Evolutionary conservation across 2,888 invertebrate genomes (phyloP).

Genomic region (Drosophila emarginata): DNA sequence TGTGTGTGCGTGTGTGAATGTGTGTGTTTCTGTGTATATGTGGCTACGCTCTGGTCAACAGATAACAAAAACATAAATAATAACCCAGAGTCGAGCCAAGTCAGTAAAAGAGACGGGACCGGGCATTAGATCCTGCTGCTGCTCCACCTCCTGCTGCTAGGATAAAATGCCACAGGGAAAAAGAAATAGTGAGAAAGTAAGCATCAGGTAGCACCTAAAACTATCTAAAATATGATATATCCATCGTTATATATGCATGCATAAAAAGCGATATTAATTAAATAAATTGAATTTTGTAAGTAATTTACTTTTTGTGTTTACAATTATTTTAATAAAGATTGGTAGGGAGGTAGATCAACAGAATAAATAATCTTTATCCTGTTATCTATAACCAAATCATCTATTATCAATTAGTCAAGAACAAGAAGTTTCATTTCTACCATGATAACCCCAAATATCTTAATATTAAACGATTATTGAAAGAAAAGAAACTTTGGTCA

Average conservation of each 20-base stretch:
- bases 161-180: not conserved
- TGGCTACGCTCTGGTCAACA: conserved; percentile 76
- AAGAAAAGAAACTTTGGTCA: too few species aligned
- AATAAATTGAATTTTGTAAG: not conserved
- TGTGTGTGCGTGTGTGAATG: conserved; percentile 22
- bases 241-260: not conserved
- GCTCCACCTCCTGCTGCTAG: conserved; percentile 13
- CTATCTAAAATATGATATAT: not conserved
- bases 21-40: conserved; percentile 53
- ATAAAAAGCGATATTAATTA: not conserved
- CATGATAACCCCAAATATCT: too few species aligned
- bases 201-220: conserved; percentile 12
- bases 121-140: not conserved
- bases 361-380: too few species aligned
- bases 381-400: too few species aligned
- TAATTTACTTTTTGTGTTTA: not conserved
- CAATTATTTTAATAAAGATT: not conserved
- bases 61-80: conserved; percentile 80
- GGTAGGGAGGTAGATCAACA: too few species aligned
- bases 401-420: too few species aligned
- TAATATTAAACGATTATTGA: too few species aligned
- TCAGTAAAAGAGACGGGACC: conserved; percentile 44
- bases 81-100: conserved; percentile 66
- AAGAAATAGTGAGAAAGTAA: conserved; percentile 4
- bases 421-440: too few species aligned